These are phyloP conservation scores for Diachasmimorpha longicaudata DNA, from an alignment of 1,140 invertebrate species.

Conservation along the genomic window DNA sequence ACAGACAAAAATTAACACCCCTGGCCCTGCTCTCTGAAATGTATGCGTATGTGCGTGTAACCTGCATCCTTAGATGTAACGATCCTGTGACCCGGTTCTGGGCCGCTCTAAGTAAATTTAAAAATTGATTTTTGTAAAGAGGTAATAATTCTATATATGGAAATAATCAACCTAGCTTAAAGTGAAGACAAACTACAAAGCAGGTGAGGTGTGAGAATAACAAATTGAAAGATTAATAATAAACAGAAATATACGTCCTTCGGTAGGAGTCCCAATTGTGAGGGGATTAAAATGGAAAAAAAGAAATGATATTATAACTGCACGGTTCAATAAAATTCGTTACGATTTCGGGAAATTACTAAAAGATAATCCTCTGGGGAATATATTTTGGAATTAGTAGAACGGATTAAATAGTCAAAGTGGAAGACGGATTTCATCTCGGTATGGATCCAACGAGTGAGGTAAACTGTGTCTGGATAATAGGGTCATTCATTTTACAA, in stretches of 20 bases:
- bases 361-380: background rate
- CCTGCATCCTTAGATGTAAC: conserved; percentile 7
- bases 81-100: conserved; percentile 29
- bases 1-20: background rate
- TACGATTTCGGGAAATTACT: background rate
- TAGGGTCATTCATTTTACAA: no score
- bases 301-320: background rate
- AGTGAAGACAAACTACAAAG: conserved; percentile 17
- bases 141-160: conserved; percentile 31
- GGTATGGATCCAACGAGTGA: no score
- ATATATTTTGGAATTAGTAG: background rate
- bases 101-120: conserved; percentile 31
- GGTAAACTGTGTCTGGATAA: no score
- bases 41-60: conserved; percentile 1
- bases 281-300: conserved; percentile 19
- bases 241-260: conserved; percentile 38
- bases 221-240: conserved; percentile 10
- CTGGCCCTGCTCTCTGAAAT: background rate
- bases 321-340: background rate
- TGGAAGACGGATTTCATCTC: no score
- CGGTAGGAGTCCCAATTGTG: conserved; percentile 31
- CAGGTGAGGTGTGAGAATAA: conserved; percentile 20
- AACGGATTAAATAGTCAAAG: no score
- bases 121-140: conserved; percentile 43
- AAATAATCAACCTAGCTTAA: conserved; percentile 38